phyloP scores from a whole-genome alignment of 2,797 vertebrate genomes.

The Echeneis naucrates region DNA sequence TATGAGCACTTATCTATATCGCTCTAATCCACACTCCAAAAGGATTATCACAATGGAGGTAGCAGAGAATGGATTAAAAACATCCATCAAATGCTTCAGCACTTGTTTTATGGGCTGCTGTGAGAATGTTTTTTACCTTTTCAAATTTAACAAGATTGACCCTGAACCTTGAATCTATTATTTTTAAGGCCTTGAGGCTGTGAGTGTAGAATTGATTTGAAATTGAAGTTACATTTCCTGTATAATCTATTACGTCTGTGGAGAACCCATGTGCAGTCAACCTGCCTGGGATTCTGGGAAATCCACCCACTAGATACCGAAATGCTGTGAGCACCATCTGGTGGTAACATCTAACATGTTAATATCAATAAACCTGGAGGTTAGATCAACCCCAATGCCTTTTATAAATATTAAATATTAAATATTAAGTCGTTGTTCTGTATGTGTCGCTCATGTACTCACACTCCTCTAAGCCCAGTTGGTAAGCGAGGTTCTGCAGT shows the following conservation, averaged over 20 bases:
- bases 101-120: constrained; percentile 55
- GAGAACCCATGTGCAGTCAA: constrained; percentile 1
- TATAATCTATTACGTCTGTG: constrained; percentile 3
- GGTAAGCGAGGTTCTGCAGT: constrained; percentile 97
- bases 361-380: background rate
- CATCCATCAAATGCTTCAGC: constrained; percentile 71
- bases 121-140: constrained; percentile 51
- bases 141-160: constrained; percentile 52
- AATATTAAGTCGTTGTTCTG: background rate
- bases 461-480: constrained; percentile 98
- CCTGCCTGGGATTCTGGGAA: constrained; percentile 4
- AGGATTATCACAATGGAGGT: constrained; percentile 83
- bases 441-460: constrained; percentile 81
- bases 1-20: constrained; percentile 79
- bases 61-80: constrained; percentile 76
- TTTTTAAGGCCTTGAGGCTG: constrained; percentile 32
- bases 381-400: background rate
- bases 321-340: constrained; percentile 76
- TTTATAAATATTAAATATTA: background rate
- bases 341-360: constrained; percentile 59
- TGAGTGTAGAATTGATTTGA: background rate
- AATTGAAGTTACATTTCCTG: background rate
- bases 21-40: constrained; percentile 82
- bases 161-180: constrained; percentile 42
- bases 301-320: background rate